Percentiles rank a stretch among this genome's conserved stretches.
Conservation (phyloP, 2,888 invertebrate species). For the Theretra japonica region DNA sequence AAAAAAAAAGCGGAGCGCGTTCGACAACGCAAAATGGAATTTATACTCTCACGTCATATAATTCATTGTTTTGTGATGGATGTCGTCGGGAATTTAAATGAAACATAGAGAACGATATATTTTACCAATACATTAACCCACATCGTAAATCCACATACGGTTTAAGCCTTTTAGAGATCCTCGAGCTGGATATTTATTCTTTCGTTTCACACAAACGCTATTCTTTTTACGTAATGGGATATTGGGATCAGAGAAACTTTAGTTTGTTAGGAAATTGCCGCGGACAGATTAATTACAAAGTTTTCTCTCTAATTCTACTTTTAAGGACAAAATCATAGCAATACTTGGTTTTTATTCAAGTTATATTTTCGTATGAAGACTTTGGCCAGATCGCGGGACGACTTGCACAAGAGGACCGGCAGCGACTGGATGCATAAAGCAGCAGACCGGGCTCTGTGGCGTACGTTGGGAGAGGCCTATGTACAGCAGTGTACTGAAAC, state of each 20-base stretch:
- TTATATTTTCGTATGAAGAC: too few relatives aligned
- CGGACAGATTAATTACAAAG: too few relatives aligned
- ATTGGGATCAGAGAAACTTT: not conserved
- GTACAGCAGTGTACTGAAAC: too few relatives aligned
- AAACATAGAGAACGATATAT: conserved; percentile 23
- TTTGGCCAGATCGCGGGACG: too few relatives aligned
- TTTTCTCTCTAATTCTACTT: too few relatives aligned
- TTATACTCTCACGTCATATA: conserved; percentile 43
- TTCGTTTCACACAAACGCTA: not conserved
- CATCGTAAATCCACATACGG: conserved; percentile 22
- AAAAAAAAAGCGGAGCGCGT: conserved; percentile 59
- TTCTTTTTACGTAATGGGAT: not conserved
- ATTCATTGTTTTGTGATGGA: conserved; percentile 48
- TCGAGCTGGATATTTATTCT: not conserved
- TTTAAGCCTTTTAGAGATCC: conserved; percentile 13
- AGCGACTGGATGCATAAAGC: too few relatives aligned
- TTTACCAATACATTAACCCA: conserved; percentile 22
- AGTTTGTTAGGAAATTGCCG: too few relatives aligned
- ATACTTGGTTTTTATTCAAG: too few relatives aligned
- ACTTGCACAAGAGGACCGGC: too few relatives aligned
- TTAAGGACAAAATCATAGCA: too few relatives aligned
- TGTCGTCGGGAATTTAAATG: conserved; percentile 42
- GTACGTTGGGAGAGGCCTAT: too few relatives aligned
- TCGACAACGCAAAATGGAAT: conserved; percentile 56
- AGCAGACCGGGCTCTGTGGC: too few relatives aligned